Base-by-base conservation (phyloP, 1,140 invertebrate genomes). In the Pararge aegeria region DNA sequence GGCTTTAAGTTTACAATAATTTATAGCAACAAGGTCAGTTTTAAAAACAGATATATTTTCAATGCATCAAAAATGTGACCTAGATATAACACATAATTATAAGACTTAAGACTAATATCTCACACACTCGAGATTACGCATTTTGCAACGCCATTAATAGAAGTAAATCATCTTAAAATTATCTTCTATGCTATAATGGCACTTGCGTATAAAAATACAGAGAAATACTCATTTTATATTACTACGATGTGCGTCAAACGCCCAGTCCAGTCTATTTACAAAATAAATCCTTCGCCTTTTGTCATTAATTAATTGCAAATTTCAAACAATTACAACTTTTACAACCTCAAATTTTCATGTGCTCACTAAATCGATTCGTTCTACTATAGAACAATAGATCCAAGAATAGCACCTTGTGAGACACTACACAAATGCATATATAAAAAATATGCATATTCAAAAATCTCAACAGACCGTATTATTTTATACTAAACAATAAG, bases 101-200 rank as follows among this genome's bases (percentile, higher is more conserved):
- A 37, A 37, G 34, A 37, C 12, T 16, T 27, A 20, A 46, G 21
- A 24, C 4, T 37, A 55, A 54, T 64, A 64, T 71, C 57, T 62
- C 62, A 69, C 30, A 63, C 52, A 55, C 34, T 40, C 73, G 73
- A 78, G 73, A 76, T 76, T 74, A 55, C 67, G 48, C 18, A 73
- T 79, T 42, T 83, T 44, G 78, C 78, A 80, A 75, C 20, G 60
- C 70, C 73, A 75, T 57, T 50, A 30, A 30, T 15, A 68, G 75
- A 79, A 80, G 78, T 61, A 68, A 80, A 81, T 71, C 64, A 80
- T 75, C 57, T 15, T 61, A 66, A 61, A 78, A 80, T 78, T 66
- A 70, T 66, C 77, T 81, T 75, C 75, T 72, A 62, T 64, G 54
- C 30, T 61, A 56, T 20, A 62, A 78, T 82, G 76, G 76, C 75